Base-by-base conservation (phyloP, 2,888 invertebrate species). In the Toxonevra muliebris region DNA sequence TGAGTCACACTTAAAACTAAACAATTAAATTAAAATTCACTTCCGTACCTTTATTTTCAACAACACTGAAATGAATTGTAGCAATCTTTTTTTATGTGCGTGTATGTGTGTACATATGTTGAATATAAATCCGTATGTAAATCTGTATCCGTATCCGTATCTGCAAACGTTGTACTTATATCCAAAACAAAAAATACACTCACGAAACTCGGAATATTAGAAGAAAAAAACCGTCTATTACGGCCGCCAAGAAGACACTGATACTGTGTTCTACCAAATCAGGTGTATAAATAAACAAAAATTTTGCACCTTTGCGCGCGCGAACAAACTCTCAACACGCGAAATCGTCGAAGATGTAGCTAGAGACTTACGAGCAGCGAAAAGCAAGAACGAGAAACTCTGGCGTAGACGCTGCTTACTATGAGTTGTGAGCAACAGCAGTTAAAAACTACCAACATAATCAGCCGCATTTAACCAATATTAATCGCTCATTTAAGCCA, bases 261-360 rank as follows among this genome's bases (percentile, higher is more conserved):
- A 80, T 79, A 80, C 76, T 73, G 74, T 74, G 76, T 79, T 80
- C 80, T 80, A 76, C 74, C 65, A 65, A 73, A 67, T 75, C 77
- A 74, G 79, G 74, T 77, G 80, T 80, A 80, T 80, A 79, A 80
- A 80, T 80, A 80, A 80, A 80, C 77, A 80, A 76, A 79, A 73
- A 72, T 71, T 68, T 71, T 73, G 68, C 53, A 50, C 48, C 41
- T n/a, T 13, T 42, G 64, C 45, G 41, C 57, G 57, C 64, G 57
- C 19, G 41, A 17, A 41, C 30, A 7, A 13, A 13, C 5, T 50
- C n/a, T 12, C 40, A 19, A 4, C 30, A 30, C 30, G 7, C 30
- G 30, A 30, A 30, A 30, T 30, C 30, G 30, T 30, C 30, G 7
- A 30, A 30, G 30, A 30, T 30, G 30, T 30, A 30, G 30, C 30